phyloP scores from a whole-genome alignment of 2,797 vertebrate species.

The Rachycentron canadum region DNA sequence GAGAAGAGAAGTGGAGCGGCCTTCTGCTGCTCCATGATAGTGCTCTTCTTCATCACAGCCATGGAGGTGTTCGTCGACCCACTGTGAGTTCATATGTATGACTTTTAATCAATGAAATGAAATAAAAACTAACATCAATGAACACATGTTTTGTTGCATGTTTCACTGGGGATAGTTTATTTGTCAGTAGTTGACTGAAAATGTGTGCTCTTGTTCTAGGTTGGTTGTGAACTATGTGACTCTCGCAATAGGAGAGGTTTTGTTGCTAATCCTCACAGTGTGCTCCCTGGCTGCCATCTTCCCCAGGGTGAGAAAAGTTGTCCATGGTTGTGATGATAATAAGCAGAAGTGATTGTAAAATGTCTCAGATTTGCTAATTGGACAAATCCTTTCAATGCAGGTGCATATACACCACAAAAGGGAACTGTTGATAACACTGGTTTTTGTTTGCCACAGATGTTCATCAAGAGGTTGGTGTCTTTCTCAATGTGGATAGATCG shows the following conservation, averaged over 20 bases:
- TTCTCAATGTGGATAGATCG: constrained; percentile 97
- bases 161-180: background rate
- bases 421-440: background rate
- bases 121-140: too few species aligned
- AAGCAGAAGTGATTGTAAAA: background rate
- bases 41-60: constrained; percentile 90
- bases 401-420: background rate
- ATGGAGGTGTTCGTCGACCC: constrained; percentile 94
- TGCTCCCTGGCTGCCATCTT: constrained; percentile 94
- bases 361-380: background rate
- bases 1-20: constrained; percentile 93
- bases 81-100: constrained; percentile 78
- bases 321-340: background rate
- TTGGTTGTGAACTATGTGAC: constrained; percentile 94
- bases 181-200: background rate
- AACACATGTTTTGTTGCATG: too few species aligned
- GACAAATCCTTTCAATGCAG: background rate
- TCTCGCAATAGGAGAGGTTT: constrained; percentile 89
- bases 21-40: constrained; percentile 92
- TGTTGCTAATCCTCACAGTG: constrained; percentile 91
- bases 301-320: constrained; percentile 84
- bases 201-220: constrained; percentile 77
- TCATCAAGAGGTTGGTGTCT: constrained; percentile 91
- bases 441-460: constrained; percentile 83
- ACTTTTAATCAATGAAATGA: background rate